Percentiles rank a stretch among this genome's conserved stretches.
These are phyloP conservation scores for Synergus japonicus DNA, from an alignment of 2,888 invertebrate species.

Conservation along the genomic window DNA sequence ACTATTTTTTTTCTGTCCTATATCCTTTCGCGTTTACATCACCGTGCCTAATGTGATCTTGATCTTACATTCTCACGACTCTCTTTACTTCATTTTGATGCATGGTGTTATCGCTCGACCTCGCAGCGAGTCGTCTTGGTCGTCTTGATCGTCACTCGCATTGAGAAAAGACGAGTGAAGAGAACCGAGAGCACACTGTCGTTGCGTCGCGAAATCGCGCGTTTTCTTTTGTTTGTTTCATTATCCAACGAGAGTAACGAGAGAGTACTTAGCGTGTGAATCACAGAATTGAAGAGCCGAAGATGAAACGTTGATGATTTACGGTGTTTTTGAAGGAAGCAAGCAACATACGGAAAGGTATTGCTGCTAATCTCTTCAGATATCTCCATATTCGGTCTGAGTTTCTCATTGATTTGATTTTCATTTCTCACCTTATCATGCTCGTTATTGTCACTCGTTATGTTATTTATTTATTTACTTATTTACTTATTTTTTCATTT, in stretches of 20 bases:
- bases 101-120: conserved; percentile 61
- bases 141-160: conserved; percentile 53
- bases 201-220: conserved; percentile 50
- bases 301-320: conserved; percentile 9
- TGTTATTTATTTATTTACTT: background rate
- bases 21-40: conserved; percentile 65
- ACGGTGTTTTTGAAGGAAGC: conserved; percentile 44
- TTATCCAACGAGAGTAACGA: conserved; percentile 46
- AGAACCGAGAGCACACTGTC: conserved; percentile 55
- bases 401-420: conserved; percentile 17
- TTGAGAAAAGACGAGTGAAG: conserved; percentile 54
- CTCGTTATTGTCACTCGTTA: conserved; percentile 13
- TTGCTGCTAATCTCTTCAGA: conserved; percentile 45
- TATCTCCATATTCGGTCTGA: conserved; percentile 13
- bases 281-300: conserved; percentile 45
- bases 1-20: conserved; percentile 61
- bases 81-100: conserved; percentile 63
- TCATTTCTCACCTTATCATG: conserved; percentile 15
- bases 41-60: conserved; percentile 65
- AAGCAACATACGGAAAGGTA: conserved; percentile 53
- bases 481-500: background rate
- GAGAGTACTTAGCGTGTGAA: conserved; percentile 54
- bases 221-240: conserved; percentile 40
- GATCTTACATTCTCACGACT: conserved; percentile 69
- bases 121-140: conserved; percentile 55